These are phyloP conservation scores for Bubo blakistoni DNA, from an alignment of 2,113 vertebrate species.

Conservation along the genomic window DNA sequence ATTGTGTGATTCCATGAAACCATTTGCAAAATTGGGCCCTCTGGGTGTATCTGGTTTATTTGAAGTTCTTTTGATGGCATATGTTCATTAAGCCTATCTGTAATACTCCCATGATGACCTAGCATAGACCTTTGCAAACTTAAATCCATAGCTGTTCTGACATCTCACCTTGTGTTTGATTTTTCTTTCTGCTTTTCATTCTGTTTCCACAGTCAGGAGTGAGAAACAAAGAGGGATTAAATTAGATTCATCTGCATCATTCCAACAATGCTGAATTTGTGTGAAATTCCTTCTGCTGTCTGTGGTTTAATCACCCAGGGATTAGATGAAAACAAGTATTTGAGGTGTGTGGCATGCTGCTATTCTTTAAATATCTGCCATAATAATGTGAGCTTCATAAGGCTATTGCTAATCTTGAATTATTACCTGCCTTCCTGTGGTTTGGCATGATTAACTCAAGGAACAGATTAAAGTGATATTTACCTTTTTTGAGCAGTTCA, in stretches of 20 bases:
- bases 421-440: constrained; percentile 16
- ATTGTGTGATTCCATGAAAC: neutral
- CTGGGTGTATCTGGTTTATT: neutral
- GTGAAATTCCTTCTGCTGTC: neutral
- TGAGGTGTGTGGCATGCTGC: neutral
- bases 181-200: constrained; percentile 9
- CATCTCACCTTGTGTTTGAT: constrained; percentile 14
- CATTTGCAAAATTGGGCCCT: neutral
- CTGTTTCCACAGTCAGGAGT: neutral
- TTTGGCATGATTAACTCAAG: neutral
- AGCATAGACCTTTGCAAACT: accelerated
- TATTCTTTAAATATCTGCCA: neutral
- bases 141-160: neutral
- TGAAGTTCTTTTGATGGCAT: neutral
- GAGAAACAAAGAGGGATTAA: constrained; percentile 9
- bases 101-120: neutral
- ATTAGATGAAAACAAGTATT: neutral
- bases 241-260: constrained; percentile 7
- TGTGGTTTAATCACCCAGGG: constrained; percentile 19
- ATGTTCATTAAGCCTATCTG: neutral
- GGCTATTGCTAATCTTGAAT: constrained; percentile 3
- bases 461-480: constrained; percentile 6
- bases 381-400: neutral
- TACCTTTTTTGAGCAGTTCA: neutral
- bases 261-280: neutral